Evolutionary conservation across 2,113 vertebrate species (phyloP).

Genomic region (Tor tambroides): DNA sequence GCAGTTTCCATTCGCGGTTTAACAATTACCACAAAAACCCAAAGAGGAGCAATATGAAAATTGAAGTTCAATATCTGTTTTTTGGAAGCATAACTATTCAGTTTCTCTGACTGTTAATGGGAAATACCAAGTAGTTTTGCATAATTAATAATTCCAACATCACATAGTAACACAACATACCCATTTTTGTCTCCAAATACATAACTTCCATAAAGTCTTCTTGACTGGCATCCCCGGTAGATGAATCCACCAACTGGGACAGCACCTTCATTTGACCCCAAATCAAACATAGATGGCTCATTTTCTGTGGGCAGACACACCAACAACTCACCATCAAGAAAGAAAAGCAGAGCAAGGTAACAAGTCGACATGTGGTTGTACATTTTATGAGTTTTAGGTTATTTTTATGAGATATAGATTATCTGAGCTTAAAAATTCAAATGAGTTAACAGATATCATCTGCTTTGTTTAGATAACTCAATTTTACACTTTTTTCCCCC

Average conservation of each 20-base stretch:
- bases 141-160: neutral
- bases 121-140: neutral
- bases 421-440: neutral
- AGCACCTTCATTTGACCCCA: conserved; percentile 88
- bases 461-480: neutral
- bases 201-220: conserved; percentile 94
- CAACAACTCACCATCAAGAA: neutral
- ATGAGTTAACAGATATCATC: neutral
- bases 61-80: conserved; percentile 32
- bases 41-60: conserved; percentile 17
- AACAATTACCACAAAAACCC: conserved; percentile 14
- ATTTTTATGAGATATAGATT: neutral
- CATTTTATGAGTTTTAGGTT: neutral
- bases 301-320: conserved; percentile 81
- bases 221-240: conserved; percentile 96
- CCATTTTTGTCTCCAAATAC: conserved; percentile 95
- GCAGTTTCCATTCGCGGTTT: conserved; percentile 44
- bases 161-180: conserved; percentile 71
- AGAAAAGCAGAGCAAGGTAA: neutral
- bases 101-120: neutral
- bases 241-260: conserved; percentile 92
- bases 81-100: neutral
- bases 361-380: neutral
- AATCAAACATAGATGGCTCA: conserved; percentile 91
- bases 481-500: neutral